Evolutionary conservation across 2,797 vertebrate genomes (phyloP), one percentile per base, ranked within the genome.

Genomic region (Pelochelys cantorii): DNA sequence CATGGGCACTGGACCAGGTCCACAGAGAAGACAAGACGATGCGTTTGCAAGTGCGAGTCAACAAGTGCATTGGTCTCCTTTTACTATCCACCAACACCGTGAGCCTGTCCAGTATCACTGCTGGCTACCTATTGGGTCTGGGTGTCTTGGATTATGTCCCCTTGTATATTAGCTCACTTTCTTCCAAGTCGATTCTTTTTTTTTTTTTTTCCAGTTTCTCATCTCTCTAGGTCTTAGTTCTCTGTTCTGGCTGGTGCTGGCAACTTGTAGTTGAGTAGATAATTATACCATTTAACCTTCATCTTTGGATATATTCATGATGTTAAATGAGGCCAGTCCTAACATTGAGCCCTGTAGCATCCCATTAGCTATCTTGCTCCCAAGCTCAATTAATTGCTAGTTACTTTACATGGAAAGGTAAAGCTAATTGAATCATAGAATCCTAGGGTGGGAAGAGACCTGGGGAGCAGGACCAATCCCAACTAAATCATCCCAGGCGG

Each of bases 141-240:
- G 83, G 14, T 5, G 4, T 37, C 34, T 10, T 18, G 59, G 65
- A 34, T 81, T n/a, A 7, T 65, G 89, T 89, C 56, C 1, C 23
- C 23, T 1, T 0, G 0, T 56, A 4, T 11, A 56, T 74, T 68
- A 2, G 82, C 75, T 83, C 68, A 83, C 1, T 12, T 77, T 1
- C 2, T 86, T 81, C 81, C n/a, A 31, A 79, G 59, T 37, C 0
- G 1, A 57, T 79, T 83, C 29, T 0, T 34, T 29, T 31, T 60
- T 59, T 18, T 56, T 13, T 59, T 60, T 62, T 62, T 15, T 91
- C 0, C 0, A 48, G 2, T 57, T 82, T 93, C 75, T 75, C 53
- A 79, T 89, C 87, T 90, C 60, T 79, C 29, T 5, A 37, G 79
- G 68, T 88, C 88, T 96, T 90, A 75, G 88, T 94, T 85, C 60